Evolutionary conservation across 2,888 invertebrate species (phyloP), one percentile per base, ranked within the genome.

Genomic region (Mechanitis messenoides): DNA sequence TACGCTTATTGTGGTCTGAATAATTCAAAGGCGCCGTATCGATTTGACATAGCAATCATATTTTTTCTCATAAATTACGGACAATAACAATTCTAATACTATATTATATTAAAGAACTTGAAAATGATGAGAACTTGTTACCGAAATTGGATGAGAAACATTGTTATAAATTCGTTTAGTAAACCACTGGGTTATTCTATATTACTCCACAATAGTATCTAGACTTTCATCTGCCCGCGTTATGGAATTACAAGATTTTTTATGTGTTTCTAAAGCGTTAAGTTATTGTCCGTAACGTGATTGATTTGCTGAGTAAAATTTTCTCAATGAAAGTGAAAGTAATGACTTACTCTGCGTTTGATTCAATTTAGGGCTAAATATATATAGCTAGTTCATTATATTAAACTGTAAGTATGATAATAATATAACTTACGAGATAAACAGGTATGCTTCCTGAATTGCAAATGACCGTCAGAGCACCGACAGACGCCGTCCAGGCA

Each of bases 371-470:
- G 20, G 47, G 5, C 4, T 47, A n/a, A 2, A 7, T 28, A 28
- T 7, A 1, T 28, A 28, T 28, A 6, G 6, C 28, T 12, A 20
- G 7, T 47, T 47, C n/a, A 28, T 47, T n/a, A 47, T 28, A 11
- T 9, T 50, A 31, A 50, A 31, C 31, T 31, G 9, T 31, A 28
- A 50, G 31, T 28, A 50, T 20, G 20, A 20, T 20, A 20, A 20
- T 20, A 20, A 46, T 20, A 61, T 45, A 83, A 94, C 96, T 95
- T 92, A 97, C 97, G 96, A 79, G 95, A 94, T 60, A 97, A 92
- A 80, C 97, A 97, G 53, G 96, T 97, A 83, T 97, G 97, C 78
- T 95, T 94, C 77, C 96, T 92, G 90, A 96, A 96, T 82, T 96
- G 96, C 67, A 97, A 91, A 85, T 94, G 96, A 70, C 96, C 96